Evolutionary conservation across 1,140 invertebrate species (phyloP).

Genomic region (Dendroctonus ponderosae): DNA sequence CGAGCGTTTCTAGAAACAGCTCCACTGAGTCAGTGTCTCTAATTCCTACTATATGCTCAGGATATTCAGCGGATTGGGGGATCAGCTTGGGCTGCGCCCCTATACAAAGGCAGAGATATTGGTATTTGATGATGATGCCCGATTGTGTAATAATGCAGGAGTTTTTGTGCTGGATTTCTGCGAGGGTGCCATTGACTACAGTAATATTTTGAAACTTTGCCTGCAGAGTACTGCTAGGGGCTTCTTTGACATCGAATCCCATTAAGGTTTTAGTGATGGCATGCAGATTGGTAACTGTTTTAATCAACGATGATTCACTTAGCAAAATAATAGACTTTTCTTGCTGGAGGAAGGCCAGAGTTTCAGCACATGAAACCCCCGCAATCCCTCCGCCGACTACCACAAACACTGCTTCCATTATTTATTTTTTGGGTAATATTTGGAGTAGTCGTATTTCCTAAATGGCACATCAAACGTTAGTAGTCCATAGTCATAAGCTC

Average conservation of each 20-base stretch:
- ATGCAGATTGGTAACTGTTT: conserved; percentile 81
- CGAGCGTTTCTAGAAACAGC: conserved; percentile 71
- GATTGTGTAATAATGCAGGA: conserved; percentile 54
- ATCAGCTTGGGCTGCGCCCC: conserved; percentile 84
- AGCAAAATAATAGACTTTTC: conserved; percentile 70
- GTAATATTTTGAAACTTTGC: conserved; percentile 60
- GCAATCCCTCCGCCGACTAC: conserved; percentile 93
- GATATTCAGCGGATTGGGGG: conserved; percentile 58
- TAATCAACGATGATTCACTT: conserved; percentile 80
- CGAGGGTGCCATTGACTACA: conserved; percentile 66
- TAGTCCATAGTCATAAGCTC: conserved; percentile 77
- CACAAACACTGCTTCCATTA: conserved; percentile 63
- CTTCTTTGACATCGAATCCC: conserved; percentile 83
- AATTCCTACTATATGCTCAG: conserved; percentile 75
- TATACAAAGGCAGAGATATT: conserved; percentile 86
- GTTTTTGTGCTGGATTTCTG: conserved; percentile 56
- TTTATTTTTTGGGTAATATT: conserved; percentile 60
- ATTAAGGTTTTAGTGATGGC: conserved; percentile 76
- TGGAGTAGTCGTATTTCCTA: conserved; percentile 75
- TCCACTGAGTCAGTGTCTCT: conserved; percentile 93
- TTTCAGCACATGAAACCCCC: conserved; percentile 89
- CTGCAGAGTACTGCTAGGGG: conserved; percentile 58
- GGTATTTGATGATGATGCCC: conserved; percentile 66
- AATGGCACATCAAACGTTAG: conserved; percentile 80
- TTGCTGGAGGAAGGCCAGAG: conserved; percentile 71